Conservation (phyloP, 2,113 vertebrate species). For the Laterallus jamaicensis region DNA sequence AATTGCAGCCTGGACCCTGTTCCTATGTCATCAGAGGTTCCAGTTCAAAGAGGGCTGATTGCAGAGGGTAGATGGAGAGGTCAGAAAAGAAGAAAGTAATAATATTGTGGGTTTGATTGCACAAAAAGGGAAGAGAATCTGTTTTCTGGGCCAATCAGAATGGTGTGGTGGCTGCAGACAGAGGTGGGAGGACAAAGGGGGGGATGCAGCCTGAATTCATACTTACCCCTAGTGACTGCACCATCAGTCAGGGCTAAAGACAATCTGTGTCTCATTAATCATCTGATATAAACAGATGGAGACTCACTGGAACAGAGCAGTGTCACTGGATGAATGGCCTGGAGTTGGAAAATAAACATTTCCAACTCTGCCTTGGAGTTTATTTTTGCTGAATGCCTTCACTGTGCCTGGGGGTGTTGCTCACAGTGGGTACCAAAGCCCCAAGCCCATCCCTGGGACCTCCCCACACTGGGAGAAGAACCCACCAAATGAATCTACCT, state of each 20-base stretch:
- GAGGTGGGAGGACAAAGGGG: neutral
- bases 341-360: constrained; percentile 65
- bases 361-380: neutral
- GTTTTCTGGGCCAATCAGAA: neutral
- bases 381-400: constrained; percentile 46
- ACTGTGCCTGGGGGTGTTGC: neutral
- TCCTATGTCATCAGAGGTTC: neutral
- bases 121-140: neutral
- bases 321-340: constrained; percentile 45
- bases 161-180: neutral
- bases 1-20: neutral
- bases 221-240: neutral
- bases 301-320: neutral
- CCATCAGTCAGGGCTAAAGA: neutral
- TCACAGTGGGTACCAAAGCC: neutral
- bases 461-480: rapidly evolving
- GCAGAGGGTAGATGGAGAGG: neutral
- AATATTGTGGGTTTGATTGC: neutral
- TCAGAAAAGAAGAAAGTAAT: neutral
- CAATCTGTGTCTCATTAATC: constrained; percentile 56
- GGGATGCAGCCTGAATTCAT: neutral
- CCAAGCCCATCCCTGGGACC: neutral
- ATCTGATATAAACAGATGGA: constrained; percentile 29
- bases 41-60: neutral
- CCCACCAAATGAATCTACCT: rapidly evolving